Conservation (phyloP, 2,797 vertebrate species). For the Enteromius anoplus region DNA sequence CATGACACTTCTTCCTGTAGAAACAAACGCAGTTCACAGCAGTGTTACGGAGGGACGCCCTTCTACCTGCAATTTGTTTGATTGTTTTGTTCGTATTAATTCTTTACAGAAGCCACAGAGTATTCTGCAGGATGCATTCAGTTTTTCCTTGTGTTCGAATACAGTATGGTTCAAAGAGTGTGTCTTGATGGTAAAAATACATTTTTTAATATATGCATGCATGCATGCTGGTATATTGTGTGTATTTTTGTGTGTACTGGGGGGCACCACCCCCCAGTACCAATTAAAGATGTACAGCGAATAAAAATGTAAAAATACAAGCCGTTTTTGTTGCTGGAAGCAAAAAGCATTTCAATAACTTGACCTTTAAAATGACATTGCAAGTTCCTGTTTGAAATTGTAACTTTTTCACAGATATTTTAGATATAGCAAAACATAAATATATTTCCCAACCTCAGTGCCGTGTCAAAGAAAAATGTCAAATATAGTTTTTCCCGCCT, state of each 20-base stretch:
- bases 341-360: not conserved
- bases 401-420: not conserved
- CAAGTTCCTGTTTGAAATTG: conserved; percentile 10
- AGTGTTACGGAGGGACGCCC: not conserved
- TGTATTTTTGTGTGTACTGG: too few relatives aligned
- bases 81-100: not conserved
- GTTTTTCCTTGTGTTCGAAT: not conserved
- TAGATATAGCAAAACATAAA: not conserved
- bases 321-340: not conserved
- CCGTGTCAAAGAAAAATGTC: not conserved
- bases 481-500: not conserved
- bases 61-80: not conserved
- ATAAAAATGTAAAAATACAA: not conserved
- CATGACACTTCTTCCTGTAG: not conserved
- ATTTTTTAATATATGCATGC: not conserved
- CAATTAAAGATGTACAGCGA: not conserved
- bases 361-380: not conserved
- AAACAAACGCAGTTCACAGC: not conserved
- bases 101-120: not conserved
- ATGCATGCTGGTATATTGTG: not conserved
- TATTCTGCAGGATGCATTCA: not conserved
- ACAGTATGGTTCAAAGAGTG: not conserved
- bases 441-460: not conserved
- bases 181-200: not conserved
- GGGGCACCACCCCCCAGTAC: not conserved